A percentile compares a stretch with the other conserved stretches of the same genome.
Evolutionary conservation across 2,888 invertebrate genomes (phyloP).

Genomic region (Lepidochrysops patricia): DNA sequence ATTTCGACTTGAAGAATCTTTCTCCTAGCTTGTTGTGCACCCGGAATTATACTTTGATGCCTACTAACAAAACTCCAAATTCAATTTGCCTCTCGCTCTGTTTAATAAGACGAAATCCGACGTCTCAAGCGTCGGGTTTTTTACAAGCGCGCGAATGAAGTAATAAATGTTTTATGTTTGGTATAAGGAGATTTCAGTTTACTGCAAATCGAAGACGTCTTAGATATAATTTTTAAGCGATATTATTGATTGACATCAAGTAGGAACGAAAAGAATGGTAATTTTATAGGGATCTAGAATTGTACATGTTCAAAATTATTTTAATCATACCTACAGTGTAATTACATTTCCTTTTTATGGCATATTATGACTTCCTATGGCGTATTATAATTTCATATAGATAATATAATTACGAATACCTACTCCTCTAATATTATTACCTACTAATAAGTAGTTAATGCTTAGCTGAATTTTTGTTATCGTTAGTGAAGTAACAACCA

Average conservation of each 20-base stretch:
- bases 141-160: slow-evolving; percentile 2
- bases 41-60: background rate
- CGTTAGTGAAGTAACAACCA: too few species aligned
- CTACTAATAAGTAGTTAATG: too few species aligned
- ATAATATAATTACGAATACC: too few species aligned
- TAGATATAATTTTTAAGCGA: background rate
- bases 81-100: background rate
- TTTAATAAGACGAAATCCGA: background rate
- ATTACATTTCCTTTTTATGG: too few species aligned
- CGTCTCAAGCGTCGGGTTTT: background rate
- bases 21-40: background rate
- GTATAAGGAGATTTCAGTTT: slow-evolving; percentile 2
- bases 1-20: background rate
- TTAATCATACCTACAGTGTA: too few species aligned
- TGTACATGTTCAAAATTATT: too few species aligned
- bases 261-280: background rate
- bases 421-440: too few species aligned
- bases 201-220: slow-evolving; percentile 1
- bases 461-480: too few species aligned
- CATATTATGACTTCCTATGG: too few species aligned
- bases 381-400: too few species aligned
- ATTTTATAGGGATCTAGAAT: background rate
- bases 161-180: slow-evolving; percentile 3
- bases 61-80: background rate
- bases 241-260: background rate